Conservation (phyloP, 2,797 vertebrate species). For the Gastrophryne carolinensis region DNA sequence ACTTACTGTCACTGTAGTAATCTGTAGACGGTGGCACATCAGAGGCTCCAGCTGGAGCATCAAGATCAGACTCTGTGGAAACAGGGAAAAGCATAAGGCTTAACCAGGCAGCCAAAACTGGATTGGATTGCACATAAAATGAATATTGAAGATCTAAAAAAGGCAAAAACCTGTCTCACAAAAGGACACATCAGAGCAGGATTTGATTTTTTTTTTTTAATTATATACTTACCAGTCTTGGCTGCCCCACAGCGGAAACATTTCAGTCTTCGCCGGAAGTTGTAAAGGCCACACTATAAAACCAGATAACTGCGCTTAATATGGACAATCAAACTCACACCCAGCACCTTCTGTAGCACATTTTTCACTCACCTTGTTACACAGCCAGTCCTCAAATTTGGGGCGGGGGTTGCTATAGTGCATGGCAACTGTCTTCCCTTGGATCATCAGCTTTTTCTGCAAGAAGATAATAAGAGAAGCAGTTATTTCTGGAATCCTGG, state of each 20-base stretch:
- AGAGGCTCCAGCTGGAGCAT: constrained; percentile 76
- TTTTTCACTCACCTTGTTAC: constrained; percentile 87
- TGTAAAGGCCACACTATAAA: constrained; percentile 97
- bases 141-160: no score
- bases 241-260: constrained; percentile 98
- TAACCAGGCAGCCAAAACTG: no score
- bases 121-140: no score
- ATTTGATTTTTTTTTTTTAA: no score
- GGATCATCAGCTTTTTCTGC: constrained; percentile 95
- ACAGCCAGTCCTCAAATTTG: constrained; percentile 99
- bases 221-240: constrained; percentile 84
- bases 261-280: constrained; percentile 99
- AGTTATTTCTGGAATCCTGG: constrained; percentile 76
- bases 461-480: constrained; percentile 72
- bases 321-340: not conserved
- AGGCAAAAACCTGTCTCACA: not conserved
- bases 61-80: constrained; percentile 76
- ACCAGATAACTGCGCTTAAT: constrained; percentile 31
- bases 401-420: constrained; percentile 97
- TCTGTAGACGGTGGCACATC: constrained; percentile 87
- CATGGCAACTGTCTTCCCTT: constrained; percentile 95
- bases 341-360: not conserved
- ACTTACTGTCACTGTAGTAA: constrained; percentile 97
- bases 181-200: not conserved
- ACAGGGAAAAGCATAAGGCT: not conserved